Conservation (phyloP, 2,888 invertebrate genomes). For the Lasioglossum malachurum region DNA sequence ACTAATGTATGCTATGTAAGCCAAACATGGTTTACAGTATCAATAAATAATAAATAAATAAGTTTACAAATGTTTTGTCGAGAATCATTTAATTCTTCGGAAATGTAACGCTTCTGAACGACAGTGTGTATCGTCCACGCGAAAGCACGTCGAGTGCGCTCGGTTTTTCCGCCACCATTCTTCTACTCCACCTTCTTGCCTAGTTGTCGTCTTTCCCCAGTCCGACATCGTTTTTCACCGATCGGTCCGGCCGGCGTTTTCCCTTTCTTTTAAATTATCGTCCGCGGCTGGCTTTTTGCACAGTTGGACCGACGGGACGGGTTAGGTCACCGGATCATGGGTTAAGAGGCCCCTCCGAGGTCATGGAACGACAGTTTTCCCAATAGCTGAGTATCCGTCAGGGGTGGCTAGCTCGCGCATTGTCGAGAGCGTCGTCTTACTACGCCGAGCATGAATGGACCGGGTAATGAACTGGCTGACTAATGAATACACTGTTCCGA, state of each 20-base stretch:
- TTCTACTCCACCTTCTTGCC: background rate
- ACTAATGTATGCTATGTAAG: no score
- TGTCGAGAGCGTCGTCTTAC: constrained; percentile 52
- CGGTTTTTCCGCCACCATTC: background rate
- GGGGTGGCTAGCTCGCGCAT: constrained; percentile 34
- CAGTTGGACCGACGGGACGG: constrained; percentile 37
- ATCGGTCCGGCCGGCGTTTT: constrained; percentile 38
- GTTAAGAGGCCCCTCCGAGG: constrained; percentile 60
- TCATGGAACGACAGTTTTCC: constrained; percentile 62
- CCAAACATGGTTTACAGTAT: no score
- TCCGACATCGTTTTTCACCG: constrained; percentile 32
- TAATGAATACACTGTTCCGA: constrained; percentile 17
- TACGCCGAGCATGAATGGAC: constrained; percentile 42
- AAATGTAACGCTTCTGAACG: background rate
- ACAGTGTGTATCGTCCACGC: background rate
- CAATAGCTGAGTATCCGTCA: constrained; percentile 51
- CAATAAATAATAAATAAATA: no score
- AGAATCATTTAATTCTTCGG: background rate
- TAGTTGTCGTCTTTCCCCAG: background rate
- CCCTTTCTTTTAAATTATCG: constrained; percentile 60
- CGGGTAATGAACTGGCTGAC: constrained; percentile 36
- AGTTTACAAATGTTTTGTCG: no score
- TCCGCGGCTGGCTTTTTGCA: constrained; percentile 49
- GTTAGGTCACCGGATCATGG: constrained; percentile 69
- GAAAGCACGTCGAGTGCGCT: background rate